Evolutionary conservation across 2,888 invertebrate genomes (phyloP).

Genomic region (Leistus spinibarbis): DNA sequence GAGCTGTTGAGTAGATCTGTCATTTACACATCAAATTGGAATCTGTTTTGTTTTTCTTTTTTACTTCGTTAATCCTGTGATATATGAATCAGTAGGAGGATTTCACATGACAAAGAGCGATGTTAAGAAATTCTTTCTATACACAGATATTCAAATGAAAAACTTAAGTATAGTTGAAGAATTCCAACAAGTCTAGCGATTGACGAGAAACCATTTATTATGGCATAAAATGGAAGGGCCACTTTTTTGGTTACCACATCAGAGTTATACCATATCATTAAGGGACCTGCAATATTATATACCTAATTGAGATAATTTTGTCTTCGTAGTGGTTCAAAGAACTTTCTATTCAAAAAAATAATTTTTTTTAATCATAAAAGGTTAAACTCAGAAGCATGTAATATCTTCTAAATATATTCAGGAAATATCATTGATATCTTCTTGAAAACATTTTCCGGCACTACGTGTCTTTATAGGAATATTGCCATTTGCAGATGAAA

Average conservation of each 20-base stretch:
- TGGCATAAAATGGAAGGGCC: not conserved
- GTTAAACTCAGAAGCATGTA: too few relatives aligned
- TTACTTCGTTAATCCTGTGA: not conserved
- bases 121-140: not conserved
- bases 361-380: too few relatives aligned
- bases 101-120: not conserved
- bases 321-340: too few relatives aligned
- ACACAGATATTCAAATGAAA: not conserved
- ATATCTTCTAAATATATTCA: not conserved
- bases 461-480: not conserved
- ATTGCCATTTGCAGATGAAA: not conserved
- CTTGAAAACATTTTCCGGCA: not conserved
- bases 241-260: not conserved
- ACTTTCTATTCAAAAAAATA: too few relatives aligned
- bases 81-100: not conserved
- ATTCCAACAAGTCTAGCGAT: not conserved
- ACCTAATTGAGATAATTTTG: too few relatives aligned
- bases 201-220: not conserved
- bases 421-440: not conserved
- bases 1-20: not conserved
- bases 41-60: too few relatives aligned
- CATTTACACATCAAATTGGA: not conserved
- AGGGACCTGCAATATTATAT: not conserved
- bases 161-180: not conserved
- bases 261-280: not conserved